Evolutionary conservation across 2,113 vertebrate species (phyloP), one percentile per base, ranked within the genome.

Genomic region (Columba livia): DNA sequence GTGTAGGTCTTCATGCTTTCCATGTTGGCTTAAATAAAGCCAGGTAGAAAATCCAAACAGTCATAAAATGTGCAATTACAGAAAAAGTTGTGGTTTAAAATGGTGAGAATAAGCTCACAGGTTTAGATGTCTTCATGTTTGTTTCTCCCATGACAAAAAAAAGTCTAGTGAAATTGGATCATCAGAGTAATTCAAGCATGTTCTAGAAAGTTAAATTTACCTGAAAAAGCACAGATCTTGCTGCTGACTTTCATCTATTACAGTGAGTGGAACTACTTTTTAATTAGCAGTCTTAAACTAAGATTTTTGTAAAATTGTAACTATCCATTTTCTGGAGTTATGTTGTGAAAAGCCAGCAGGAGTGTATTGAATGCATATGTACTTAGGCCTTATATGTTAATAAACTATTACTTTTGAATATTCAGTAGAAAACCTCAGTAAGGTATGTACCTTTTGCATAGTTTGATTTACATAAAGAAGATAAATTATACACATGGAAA

Each of bases 51-150:
- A 14, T 73, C 26, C 42, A 70, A 57, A 47, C 66, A 23, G 31
- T 40, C 25, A 34, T 60, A 50, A 73, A 69, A 65, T 1, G 0
- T 36, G n/a, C 50, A 20, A 5, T 47, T 78, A 32, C 4, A 70
- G n/a, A 28, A 62, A 47, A 60, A 38, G 31, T 8, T 21, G 47
- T 64, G 12, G 11, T 75, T 82, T 77, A 15, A 53, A 54, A 12
- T 13, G 26, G 57, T 0, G 1, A 11, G 34, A 1, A 57, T 69
- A 9, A 1, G 13, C 11, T 62, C 15, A 12, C 6, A 38, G 14
- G 5, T 15, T 91, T 57, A 11, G 8, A 14, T 51, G 9, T 48
- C 38, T 31, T 56, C 21, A 34, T 0, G 0, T 48, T 62, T 34
- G 16, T 56, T 89, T 74, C 26, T 84, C 25, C 42, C 15, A 5